Conservation (phyloP, 92 coral and sea anemone species). For the Pocillopora grandis region DNA sequence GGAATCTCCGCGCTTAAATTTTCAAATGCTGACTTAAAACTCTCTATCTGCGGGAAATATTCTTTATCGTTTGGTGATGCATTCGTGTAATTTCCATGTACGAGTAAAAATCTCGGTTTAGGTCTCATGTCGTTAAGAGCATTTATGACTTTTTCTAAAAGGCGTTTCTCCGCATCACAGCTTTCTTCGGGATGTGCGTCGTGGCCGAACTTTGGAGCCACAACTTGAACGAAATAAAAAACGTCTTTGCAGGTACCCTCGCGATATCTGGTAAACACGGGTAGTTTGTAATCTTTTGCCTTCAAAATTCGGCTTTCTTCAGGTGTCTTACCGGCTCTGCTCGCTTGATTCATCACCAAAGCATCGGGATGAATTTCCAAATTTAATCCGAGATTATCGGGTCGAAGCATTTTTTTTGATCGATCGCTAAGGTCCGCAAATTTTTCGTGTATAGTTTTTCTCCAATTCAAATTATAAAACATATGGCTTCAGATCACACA, state of each 20-base stretch:
- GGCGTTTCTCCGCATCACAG: conserved; percentile 58
- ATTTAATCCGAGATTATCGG: conserved; percentile 53
- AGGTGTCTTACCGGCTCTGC: conserved; percentile 82
- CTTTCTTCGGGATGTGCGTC: conserved; percentile 83
- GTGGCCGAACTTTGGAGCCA: conserved; percentile 72
- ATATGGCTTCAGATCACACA: conserved; percentile 20
- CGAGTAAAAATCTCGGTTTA: conserved; percentile 76
- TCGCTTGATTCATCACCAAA: conserved; percentile 79
- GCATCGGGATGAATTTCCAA: conserved; percentile 91
- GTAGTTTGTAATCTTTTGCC: conserved; percentile 80
- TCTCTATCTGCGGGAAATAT: conserved; percentile 76
- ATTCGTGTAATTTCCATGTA: conserved; percentile 75
- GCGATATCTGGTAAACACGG: conserved; percentile 76
- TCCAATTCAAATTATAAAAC: conserved; percentile 20
- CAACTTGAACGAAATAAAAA: conserved; percentile 82
- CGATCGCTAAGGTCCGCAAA: not conserved
- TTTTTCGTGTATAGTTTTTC: not conserved
- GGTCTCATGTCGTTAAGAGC: conserved; percentile 77
- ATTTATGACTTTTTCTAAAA: conserved; percentile 47
- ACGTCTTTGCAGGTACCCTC: conserved; percentile 79
- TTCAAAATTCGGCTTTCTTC: conserved; percentile 81
- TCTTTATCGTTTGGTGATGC: conserved; percentile 64
- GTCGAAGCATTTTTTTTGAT: conserved; percentile 19
- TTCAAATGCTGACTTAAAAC: conserved; percentile 71
- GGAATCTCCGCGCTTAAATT: conserved; percentile 67